Evolutionary conservation across 1,140 invertebrate genomes (phyloP).

Genomic region (Adoxophyes honmai): DNA sequence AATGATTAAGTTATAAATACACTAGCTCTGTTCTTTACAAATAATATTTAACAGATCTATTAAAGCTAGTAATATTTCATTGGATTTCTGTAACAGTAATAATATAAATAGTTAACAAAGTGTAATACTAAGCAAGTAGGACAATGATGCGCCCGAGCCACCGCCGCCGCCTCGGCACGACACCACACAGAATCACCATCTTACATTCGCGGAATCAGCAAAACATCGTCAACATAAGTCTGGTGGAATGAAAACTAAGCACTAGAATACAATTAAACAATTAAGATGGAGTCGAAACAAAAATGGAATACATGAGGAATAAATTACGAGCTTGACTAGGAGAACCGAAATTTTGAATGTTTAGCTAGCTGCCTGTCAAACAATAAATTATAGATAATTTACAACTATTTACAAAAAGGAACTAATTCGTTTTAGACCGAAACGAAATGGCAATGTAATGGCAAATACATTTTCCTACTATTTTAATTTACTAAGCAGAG

Average conservation of each 20-base stretch:
- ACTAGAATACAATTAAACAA: constrained; percentile 60
- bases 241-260: constrained; percentile 58
- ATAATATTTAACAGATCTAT: constrained; percentile 67
- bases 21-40: constrained; percentile 72
- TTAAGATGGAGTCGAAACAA: constrained; percentile 61
- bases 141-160: constrained; percentile 58
- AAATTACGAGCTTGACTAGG: constrained; percentile 72
- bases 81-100: constrained; percentile 67
- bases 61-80: constrained; percentile 70
- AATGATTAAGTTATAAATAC: constrained; percentile 74
- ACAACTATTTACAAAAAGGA: constrained; percentile 72
- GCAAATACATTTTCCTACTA: constrained; percentile 64
- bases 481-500: constrained; percentile 48
- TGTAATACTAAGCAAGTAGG: constrained; percentile 64
- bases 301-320: constrained; percentile 54
- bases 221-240: constrained; percentile 36
- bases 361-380: constrained; percentile 42
- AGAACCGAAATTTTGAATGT: constrained; percentile 69
- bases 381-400: constrained; percentile 69
- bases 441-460: constrained; percentile 76
- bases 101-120: constrained; percentile 76
- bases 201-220: constrained; percentile 32
- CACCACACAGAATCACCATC: constrained; percentile 20
- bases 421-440: constrained; percentile 72
- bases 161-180: neutral